Evolutionary conservation across 1,140 invertebrate species (phyloP).

Genomic region (Diploscapter pachys): DNA sequence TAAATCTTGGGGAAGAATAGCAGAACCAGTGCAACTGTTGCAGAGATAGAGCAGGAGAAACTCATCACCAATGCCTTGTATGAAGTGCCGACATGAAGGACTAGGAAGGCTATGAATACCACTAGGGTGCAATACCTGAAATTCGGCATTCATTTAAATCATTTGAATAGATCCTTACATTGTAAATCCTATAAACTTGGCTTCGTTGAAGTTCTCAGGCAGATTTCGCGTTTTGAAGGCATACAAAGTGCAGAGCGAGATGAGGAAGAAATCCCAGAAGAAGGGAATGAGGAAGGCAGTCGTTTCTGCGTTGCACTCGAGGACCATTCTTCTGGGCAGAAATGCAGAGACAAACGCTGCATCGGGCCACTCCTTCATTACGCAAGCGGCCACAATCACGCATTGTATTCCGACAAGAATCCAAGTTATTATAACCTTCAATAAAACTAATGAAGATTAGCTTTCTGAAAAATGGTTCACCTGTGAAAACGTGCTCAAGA

Average conservation of each 20-base stretch:
- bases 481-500: constrained; percentile 67
- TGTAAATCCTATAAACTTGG: constrained; percentile 77
- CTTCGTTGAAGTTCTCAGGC: constrained; percentile 83
- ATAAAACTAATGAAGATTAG: neutral
- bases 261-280: constrained; percentile 75
- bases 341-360: constrained; percentile 51
- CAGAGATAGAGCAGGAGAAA: constrained; percentile 65
- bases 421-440: constrained; percentile 59
- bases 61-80: constrained; percentile 68
- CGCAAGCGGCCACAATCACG: constrained; percentile 69
- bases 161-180: constrained; percentile 40
- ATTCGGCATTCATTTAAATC: constrained; percentile 35
- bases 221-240: constrained; percentile 80
- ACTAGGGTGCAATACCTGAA: constrained; percentile 81
- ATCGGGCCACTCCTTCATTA: constrained; percentile 70
- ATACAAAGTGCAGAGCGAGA: constrained; percentile 76
- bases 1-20: constrained; percentile 78
- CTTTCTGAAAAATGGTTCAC: constrained; percentile 59
- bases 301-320: constrained; percentile 54
- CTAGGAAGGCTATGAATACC: constrained; percentile 82
- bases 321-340: constrained; percentile 18
- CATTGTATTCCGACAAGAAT: constrained; percentile 72
- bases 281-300: constrained; percentile 73
- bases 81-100: constrained; percentile 77
- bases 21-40: constrained; percentile 73